These are phyloP conservation scores for Zoanthus sansibaricus DNA, from an alignment of 92 coral and sea anemone species.

Conservation along the genomic window DNA sequence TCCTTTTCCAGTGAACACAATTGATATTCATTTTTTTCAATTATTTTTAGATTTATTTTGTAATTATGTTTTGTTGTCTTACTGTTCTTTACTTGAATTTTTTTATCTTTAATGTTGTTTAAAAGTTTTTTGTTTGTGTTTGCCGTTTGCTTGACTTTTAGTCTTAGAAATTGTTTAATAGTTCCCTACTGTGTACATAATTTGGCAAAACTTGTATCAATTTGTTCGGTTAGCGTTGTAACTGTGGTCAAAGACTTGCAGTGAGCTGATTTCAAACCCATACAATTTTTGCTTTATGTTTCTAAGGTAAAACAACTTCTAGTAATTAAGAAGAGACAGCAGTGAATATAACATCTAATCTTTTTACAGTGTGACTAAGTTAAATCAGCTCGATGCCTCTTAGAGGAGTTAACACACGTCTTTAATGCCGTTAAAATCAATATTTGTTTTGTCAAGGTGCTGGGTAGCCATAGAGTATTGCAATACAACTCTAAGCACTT, in stretches of 20 bases:
- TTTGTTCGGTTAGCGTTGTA: neutral
- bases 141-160: neutral
- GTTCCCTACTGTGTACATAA: neutral
- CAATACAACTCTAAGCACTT: neutral
- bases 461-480: neutral
- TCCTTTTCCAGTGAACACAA: slow-evolving; percentile 14
- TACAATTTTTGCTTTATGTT: neutral
- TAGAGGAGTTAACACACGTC: neutral
- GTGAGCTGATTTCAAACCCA: slow-evolving; percentile 44
- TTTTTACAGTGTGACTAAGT: neutral
- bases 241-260: slow-evolving; percentile 24
- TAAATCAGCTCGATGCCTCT: neutral
- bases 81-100: neutral
- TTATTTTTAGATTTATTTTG: neutral
- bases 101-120: neutral
- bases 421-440: neutral
- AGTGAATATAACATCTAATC: neutral
- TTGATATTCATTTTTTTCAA: neutral
- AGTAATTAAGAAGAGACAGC: neutral
- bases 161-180: neutral
- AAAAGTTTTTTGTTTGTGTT: neutral
- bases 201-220: neutral
- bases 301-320: neutral
- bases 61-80: neutral
- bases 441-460: neutral